phyloP scores from a whole-genome alignment of 2,888 invertebrate species.

The Stictocephala bisonia region DNA sequence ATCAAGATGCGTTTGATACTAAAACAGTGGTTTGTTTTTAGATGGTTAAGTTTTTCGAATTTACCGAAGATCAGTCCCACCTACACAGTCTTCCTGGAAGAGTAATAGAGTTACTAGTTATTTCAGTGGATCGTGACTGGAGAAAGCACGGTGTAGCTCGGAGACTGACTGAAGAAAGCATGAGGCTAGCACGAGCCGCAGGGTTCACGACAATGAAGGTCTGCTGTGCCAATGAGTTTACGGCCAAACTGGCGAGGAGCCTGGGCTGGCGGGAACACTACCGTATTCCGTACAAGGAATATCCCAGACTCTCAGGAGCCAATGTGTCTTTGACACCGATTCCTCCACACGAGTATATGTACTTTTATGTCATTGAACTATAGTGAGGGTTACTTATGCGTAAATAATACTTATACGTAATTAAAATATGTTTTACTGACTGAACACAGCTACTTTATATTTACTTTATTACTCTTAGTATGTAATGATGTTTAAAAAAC shows the following conservation, averaged over 20 bases:
- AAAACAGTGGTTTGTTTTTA: neutral
- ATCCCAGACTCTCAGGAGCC: neutral
- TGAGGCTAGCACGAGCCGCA: neutral
- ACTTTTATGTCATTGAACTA: neutral
- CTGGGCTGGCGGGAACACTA: slow-evolving; percentile 4
- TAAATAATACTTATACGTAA: too few species aligned
- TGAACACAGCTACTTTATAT: too few species aligned
- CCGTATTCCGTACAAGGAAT: slow-evolving; percentile 11
- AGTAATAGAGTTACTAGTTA: neutral
- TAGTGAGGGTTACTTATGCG: too few species aligned
- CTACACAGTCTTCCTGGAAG: neutral
- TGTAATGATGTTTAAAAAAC: too few species aligned
- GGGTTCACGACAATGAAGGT: neutral
- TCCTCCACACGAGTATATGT: slow-evolving; percentile 10
- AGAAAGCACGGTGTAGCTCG: neutral
- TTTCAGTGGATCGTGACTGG: slow-evolving; percentile 2
- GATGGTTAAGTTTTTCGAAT: slow-evolving; percentile 3
- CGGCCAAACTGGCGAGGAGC: neutral
- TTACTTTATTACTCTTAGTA: too few species aligned
- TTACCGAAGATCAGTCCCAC: neutral
- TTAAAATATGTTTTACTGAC: too few species aligned
- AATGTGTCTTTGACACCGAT: neutral
- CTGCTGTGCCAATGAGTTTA: slow-evolving; percentile 14
- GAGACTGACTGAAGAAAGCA: neutral
- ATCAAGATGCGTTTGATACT: too few species aligned